Base-by-base conservation (phyloP, 1,140 invertebrate genomes). In the Bombus balteatus region DNA sequence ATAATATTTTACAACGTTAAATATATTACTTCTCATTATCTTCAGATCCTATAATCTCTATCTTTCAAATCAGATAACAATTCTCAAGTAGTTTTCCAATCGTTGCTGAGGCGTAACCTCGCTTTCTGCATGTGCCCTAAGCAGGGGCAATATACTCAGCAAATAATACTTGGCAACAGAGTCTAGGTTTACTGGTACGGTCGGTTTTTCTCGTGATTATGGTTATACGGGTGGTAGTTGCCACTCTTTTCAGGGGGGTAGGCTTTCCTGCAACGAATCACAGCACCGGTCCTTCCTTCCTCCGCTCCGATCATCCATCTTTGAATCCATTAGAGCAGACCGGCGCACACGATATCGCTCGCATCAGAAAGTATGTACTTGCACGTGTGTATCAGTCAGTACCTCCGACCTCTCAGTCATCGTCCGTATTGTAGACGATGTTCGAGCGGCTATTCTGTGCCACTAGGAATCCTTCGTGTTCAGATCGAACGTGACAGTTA, bases 291-390 rank as follows among this genome's bases (percentile, higher is more conserved):
- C 39, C n/a, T 22, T 66, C 47, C 41, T 75, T 57, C 32, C 76
- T 47, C 53, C 71, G 32, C 57, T 75, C 59, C 80, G 88, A 90
- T 86, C 89, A 90, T 90, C 79, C 86, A 90, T 90, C 89, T 90
- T 76, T 37, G 83, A 90, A 87, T 90, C 89, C 88, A 90, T 90
- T 90, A 90, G 83, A 90, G 86, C 83, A 79, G 75, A 71, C 74
- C 47, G 82, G 62, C 85, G 76, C 5, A 39, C 88, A 37, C 72
- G 59, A 53, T 90, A 90, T 90, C 86, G 86, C 71, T 88, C 76
- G 72, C 87, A 90, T 90, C 88, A 86, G 89, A 90, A 90, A 90
- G 86, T 86, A 88, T 79, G 86, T 85, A 88, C 72, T 80, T 84
- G 78, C 89, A 85, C 89, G 88, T 89, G 89, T 90, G 86, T 83